These are phyloP conservation scores for Camponotus pennsylvanicus DNA, from an alignment of 1,140 invertebrate species.

Conservation along the genomic window DNA sequence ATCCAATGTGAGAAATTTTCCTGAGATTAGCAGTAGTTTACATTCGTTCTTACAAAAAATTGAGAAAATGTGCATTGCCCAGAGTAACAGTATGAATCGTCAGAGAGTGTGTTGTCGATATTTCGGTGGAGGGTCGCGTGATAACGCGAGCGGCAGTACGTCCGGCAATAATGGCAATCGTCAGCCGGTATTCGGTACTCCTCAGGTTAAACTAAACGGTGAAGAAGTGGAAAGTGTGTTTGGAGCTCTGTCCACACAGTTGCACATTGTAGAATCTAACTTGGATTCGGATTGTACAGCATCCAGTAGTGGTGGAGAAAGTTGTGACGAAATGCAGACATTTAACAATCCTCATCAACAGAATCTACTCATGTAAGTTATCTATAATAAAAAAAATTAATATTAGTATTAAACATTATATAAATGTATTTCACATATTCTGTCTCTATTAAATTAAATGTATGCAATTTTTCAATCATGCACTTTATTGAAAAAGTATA, in stretches of 20 bases:
- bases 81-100: conserved; percentile 82
- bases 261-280: conserved; percentile 90
- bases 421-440: not conserved
- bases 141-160: conserved; percentile 81
- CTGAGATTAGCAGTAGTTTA: conserved; percentile 78
- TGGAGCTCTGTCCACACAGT: conserved; percentile 90
- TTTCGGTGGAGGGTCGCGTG: conserved; percentile 88
- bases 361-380: conserved; percentile 92
- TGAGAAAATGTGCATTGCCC: conserved; percentile 81
- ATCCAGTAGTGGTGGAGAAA: conserved; percentile 97
- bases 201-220: conserved; percentile 85
- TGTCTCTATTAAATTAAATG: not conserved
- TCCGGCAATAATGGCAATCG: conserved; percentile 73
- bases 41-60: conserved; percentile 82
- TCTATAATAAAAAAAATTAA: not conserved
- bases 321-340: conserved; percentile 94
- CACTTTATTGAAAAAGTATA: conserved; percentile 4
- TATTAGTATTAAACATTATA: conserved; percentile 12
- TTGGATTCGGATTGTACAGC: conserved; percentile 97
- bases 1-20: conserved; percentile 77
- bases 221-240: conserved; percentile 89
- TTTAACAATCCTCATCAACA: conserved; percentile 93
- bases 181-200: conserved; percentile 83
- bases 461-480: conserved; percentile 14
- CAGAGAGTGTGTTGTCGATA: conserved; percentile 85